Evolutionary conservation across 2,797 vertebrate species (phyloP).

Genomic region (Megalops cyprinoides): DNA sequence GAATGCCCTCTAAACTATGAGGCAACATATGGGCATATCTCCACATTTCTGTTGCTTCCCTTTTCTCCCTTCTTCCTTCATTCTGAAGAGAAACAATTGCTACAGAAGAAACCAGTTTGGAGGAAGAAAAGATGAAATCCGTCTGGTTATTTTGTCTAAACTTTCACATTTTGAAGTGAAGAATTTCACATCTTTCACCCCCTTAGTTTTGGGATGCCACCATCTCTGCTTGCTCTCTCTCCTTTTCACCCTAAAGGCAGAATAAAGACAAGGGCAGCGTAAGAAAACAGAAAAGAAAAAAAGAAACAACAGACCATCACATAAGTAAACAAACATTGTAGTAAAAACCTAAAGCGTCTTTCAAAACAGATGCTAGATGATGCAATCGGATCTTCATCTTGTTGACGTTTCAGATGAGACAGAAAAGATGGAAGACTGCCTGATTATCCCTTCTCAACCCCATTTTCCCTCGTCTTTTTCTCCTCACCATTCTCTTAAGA

Average conservation of each 20-base stretch:
- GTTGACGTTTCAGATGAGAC: neutral
- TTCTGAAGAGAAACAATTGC: conserved; percentile 42
- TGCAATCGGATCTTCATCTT: neutral
- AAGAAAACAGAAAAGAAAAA: neutral
- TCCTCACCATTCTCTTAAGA: neutral
- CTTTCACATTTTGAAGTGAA: conserved; percentile 37
- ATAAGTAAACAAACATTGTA: neutral
- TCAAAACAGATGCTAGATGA: neutral
- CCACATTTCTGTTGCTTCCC: conserved; percentile 45
- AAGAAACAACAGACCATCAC: neutral
- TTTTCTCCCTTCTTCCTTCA: conserved; percentile 47
- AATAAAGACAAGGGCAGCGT: neutral
- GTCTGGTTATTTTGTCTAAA: conserved; percentile 28
- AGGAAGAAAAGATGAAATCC: conserved; percentile 37
- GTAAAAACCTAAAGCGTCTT: neutral
- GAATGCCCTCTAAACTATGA: conserved; percentile 62
- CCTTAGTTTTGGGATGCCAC: conserved; percentile 16
- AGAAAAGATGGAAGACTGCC: neutral
- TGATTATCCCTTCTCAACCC: neutral
- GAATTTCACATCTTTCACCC: conserved; percentile 33
- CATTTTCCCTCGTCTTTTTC: neutral
- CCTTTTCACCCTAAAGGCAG: neutral
- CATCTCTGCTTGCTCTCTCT: neutral
- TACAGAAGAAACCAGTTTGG: conserved; percentile 19
- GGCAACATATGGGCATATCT: conserved; percentile 69